These are phyloP conservation scores for Bombus vancouverensis DNA, from an alignment of 1,140 invertebrate genomes.

Conservation along the genomic window DNA sequence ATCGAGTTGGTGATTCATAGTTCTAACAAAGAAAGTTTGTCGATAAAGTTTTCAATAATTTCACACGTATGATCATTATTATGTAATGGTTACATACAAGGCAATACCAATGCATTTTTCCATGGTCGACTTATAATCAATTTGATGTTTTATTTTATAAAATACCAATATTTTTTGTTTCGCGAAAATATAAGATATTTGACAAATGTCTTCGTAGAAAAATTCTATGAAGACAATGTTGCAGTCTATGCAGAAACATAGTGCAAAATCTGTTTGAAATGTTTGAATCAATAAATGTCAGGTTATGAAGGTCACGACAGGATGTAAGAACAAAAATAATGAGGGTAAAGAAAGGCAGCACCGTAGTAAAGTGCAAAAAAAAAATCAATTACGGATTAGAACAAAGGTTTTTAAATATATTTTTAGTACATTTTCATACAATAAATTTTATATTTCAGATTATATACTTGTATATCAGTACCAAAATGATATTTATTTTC, in stretches of 20 bases:
- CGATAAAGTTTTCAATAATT: background rate
- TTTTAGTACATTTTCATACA: background rate
- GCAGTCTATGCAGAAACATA: background rate
- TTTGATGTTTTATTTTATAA: background rate
- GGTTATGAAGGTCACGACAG: constrained; percentile 24
- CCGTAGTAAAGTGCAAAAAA: background rate
- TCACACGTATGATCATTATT: background rate
- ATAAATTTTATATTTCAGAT: background rate
- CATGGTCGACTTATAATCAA: background rate
- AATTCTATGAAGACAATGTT: background rate
- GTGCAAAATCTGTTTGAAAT: constrained; percentile 20
- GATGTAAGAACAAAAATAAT: constrained; percentile 30
- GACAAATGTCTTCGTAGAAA: background rate
- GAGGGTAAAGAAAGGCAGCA: background rate
- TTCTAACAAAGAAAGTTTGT: background rate
- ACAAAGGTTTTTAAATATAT: background rate
- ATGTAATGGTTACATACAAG: background rate
- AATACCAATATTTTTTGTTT: background rate
- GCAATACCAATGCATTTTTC: background rate
- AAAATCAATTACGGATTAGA: background rate
- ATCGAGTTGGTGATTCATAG: background rate
- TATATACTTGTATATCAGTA: too few species aligned
- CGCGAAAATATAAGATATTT: background rate
- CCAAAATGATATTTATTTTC: background rate
- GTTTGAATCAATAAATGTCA: constrained; percentile 33